Conservation (phyloP, 2,113 vertebrate species). For the Gracilinanus agilis region DNA sequence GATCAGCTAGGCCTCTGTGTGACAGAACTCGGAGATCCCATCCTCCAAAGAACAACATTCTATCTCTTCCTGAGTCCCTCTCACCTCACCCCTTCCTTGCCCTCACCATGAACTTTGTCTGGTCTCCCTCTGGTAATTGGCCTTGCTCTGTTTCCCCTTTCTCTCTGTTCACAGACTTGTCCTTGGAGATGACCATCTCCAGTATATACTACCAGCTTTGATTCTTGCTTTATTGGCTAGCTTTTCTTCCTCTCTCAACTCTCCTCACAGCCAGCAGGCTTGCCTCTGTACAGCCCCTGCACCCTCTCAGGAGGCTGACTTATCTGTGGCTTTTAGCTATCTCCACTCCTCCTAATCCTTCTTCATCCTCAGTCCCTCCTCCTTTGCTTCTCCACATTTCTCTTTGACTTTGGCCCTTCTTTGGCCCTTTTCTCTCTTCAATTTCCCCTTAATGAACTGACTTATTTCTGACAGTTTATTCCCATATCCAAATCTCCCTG, state of each 20-base stretch:
- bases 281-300: not conserved
- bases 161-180: not conserved
- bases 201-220: not conserved
- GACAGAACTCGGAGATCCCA: not conserved
- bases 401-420: not conserved
- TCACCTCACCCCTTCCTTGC: not conserved
- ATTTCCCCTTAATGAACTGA: not conserved
- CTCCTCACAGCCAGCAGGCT: not conserved
- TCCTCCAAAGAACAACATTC: not conserved
- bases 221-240: not conserved
- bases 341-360: fast-evolving
- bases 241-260: not conserved
- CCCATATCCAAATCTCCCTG: not conserved
- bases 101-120: not conserved
- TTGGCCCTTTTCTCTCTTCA: not conserved
- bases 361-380: not conserved
- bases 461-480: too few relatives aligned
- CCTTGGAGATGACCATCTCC: not conserved
- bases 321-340: not conserved
- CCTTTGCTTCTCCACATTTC: not conserved
- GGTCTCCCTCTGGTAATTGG: not conserved
- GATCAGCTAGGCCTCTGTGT: not conserved
- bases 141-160: not conserved
- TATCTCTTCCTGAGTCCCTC: not conserved
- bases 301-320: not conserved